A percentile compares a stretch with the other conserved stretches of the same genome.
These are phyloP conservation scores for Zaprionus gabonicus DNA, from an alignment of 1,140 invertebrate species.

Conservation along the genomic window DNA sequence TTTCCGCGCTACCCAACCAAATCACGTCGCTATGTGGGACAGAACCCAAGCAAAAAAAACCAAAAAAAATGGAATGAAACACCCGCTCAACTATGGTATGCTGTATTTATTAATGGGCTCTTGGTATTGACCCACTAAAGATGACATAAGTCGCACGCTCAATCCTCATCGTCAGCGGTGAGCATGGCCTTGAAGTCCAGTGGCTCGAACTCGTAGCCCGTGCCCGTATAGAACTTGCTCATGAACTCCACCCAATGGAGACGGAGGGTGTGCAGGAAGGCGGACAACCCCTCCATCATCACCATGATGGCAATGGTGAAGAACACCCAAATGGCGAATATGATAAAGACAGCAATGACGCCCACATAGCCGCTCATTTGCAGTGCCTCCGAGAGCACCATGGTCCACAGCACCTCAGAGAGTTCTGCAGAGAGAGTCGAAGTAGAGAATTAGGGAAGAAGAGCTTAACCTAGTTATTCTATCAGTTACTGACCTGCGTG, in stretches of 20 bases:
- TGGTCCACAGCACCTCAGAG: slow-evolving; percentile 94
- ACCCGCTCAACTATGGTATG: slow-evolving; percentile 50
- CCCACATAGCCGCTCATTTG: slow-evolving; percentile 59
- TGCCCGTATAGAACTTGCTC: slow-evolving; percentile 97
- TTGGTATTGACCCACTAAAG: slow-evolving; percentile 58
- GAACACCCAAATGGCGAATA: slow-evolving; percentile 93
- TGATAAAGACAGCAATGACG: slow-evolving; percentile 87
- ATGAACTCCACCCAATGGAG: slow-evolving; percentile 99
- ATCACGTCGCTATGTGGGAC: slow-evolving; percentile 66
- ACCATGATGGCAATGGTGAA: slow-evolving; percentile 97
- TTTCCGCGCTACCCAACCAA: slow-evolving; percentile 31
- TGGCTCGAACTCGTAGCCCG: slow-evolving; percentile 95
- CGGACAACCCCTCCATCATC: slow-evolving; percentile 99
- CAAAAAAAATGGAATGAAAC: slow-evolving; percentile 20
- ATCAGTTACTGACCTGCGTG: slow-evolving; percentile 90
- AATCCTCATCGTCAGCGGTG: slow-evolving; percentile 85
- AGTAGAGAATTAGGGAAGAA: not conserved
- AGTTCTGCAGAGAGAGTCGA: slow-evolving; percentile 87
- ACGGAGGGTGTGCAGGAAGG: slow-evolving; percentile 98
- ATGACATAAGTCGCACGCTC: slow-evolving; percentile 37
- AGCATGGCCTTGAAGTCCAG: slow-evolving; percentile 96
- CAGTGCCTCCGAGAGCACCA: slow-evolving; percentile 87
- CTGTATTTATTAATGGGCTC: slow-evolving; percentile 68
- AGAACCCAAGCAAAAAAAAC: slow-evolving; percentile 14
- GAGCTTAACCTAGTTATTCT: not conserved